These are phyloP conservation scores for Lasioglossum lativentre DNA, from an alignment of 2,888 invertebrate species.

Conservation along the genomic window DNA sequence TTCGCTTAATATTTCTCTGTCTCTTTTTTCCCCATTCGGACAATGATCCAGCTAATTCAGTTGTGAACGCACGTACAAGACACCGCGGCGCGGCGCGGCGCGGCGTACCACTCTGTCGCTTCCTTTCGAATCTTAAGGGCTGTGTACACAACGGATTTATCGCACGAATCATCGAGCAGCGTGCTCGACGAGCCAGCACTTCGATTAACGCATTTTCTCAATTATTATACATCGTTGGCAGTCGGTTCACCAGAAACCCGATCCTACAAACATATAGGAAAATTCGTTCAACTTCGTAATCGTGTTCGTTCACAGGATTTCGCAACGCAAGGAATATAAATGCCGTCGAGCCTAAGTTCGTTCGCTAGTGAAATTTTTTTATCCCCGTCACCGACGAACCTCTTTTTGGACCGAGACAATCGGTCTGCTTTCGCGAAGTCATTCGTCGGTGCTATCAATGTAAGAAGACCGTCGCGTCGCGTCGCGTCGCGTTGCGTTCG, in stretches of 20 bases:
- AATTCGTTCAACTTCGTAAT: background rate
- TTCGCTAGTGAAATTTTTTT: background rate
- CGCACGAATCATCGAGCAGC: constrained; percentile 46
- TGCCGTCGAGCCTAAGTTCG: background rate
- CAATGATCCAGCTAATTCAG: constrained; percentile 70
- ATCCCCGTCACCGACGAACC: background rate
- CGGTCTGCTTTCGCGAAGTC: background rate
- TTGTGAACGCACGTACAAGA: constrained; percentile 69
- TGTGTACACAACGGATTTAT: constrained; percentile 24
- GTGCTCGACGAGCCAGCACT: background rate
- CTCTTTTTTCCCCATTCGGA: constrained; percentile 49
- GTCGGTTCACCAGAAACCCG: no score
- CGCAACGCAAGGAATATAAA: background rate
- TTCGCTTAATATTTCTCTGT: constrained; percentile 62
- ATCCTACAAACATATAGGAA: background rate
- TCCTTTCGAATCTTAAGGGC: constrained; percentile 66
- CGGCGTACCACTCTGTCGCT: constrained; percentile 50
- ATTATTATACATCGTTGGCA: no score
- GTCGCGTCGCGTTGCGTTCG: no score
- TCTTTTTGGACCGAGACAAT: background rate
- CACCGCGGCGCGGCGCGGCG: constrained; percentile 13
- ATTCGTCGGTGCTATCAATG: constrained; percentile 33
- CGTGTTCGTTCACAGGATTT: background rate
- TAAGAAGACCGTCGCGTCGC: background rate
- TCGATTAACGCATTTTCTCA: no score